These are phyloP conservation scores for Nephrotoma appendiculata DNA, from an alignment of 2,888 invertebrate genomes.

Conservation along the genomic window DNA sequence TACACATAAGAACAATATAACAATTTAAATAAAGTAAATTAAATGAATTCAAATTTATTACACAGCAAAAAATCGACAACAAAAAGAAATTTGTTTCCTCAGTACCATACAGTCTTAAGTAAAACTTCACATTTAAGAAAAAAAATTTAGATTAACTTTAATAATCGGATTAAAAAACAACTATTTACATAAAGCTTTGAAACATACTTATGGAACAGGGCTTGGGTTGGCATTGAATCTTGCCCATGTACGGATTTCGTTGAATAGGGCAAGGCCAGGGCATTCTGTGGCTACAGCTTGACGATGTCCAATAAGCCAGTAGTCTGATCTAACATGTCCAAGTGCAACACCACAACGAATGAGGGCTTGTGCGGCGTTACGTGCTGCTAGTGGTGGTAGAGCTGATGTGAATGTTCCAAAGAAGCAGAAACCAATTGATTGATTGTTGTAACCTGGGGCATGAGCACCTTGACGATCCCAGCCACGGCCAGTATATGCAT, in stretches of 20 bases:
- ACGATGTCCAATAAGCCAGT: slow-evolving; percentile 48
- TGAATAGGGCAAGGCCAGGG: slow-evolving; percentile 45
- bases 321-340: slow-evolving; percentile 43
- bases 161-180: not conserved
- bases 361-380: slow-evolving; percentile 40
- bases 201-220: not conserved
- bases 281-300: slow-evolving; percentile 49
- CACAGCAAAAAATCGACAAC: no score
- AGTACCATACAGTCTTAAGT: no score
- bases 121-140: no score
- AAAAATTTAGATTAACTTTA: not conserved
- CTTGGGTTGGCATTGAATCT: slow-evolving; percentile 20
- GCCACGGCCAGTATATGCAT: slow-evolving; percentile 54
- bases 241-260: slow-evolving; percentile 47
- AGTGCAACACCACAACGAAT: slow-evolving; percentile 44
- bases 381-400: slow-evolving; percentile 42
- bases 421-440: slow-evolving; percentile 54
- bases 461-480: slow-evolving; percentile 58
- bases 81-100: no score
- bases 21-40: no score
- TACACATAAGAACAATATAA: no score
- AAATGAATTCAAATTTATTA: no score
- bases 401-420: slow-evolving; percentile 31
- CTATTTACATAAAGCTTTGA: not conserved
- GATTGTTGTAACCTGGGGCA: slow-evolving; percentile 48